phyloP scores from a whole-genome alignment of 2,113 vertebrate species.

The Antigone vipio region DNA sequence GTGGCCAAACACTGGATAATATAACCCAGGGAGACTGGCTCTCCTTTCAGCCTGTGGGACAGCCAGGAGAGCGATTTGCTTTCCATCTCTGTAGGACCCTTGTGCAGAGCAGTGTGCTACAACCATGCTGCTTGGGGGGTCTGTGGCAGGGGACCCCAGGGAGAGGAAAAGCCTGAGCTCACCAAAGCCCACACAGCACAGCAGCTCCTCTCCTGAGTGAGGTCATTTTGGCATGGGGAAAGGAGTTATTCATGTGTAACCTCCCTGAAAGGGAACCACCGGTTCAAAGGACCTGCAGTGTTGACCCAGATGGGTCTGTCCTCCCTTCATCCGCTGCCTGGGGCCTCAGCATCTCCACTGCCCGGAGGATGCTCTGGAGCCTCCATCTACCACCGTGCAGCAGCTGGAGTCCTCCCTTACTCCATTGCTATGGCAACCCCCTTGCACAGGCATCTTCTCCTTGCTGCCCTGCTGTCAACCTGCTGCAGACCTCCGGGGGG shows the following conservation, averaged over 20 bases:
- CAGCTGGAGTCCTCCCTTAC: background rate
- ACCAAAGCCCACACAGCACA: background rate
- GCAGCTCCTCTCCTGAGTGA: background rate
- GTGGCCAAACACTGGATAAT: background rate
- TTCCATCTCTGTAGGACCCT: background rate
- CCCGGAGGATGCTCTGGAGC: background rate
- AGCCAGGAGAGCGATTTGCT: rapidly evolving
- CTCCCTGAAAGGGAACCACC: background rate
- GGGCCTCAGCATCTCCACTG: background rate
- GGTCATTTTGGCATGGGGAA: background rate
- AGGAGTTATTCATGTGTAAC: background rate
- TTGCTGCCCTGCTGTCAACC: background rate
- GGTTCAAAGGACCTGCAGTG: background rate
- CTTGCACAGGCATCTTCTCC: background rate
- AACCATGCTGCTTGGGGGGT: background rate
- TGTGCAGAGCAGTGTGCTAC: background rate
- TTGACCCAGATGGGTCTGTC: background rate
- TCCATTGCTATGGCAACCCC: conserved; percentile 51
- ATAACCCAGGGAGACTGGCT: background rate
- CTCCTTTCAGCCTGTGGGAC: rapidly evolving
- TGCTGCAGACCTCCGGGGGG: background rate
- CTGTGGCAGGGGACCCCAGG: background rate
- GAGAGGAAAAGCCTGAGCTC: background rate
- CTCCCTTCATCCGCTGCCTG: rapidly evolving
- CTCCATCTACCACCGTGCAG: background rate